Conservation (phyloP, 2,797 vertebrate species). For the Poeciliopsis paucimaculata region DNA sequence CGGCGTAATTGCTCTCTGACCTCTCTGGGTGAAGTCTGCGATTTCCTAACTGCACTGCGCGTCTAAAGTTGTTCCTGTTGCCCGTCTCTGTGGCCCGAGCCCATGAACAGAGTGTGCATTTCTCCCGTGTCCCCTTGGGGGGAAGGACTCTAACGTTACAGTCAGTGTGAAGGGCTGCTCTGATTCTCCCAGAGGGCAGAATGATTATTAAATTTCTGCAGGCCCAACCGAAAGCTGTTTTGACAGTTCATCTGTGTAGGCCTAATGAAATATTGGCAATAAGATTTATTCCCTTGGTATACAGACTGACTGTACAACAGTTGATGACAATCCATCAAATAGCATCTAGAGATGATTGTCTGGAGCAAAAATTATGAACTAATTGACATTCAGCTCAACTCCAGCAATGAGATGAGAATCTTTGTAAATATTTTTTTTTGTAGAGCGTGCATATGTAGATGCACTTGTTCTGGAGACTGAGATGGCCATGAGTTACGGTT, state of each 20-base stretch:
- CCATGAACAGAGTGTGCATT: not conserved
- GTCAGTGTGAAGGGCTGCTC: constrained; percentile 2
- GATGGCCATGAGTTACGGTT: not conserved
- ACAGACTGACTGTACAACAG: not conserved
- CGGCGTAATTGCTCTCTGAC: constrained; percentile 51
- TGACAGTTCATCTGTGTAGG: not conserved
- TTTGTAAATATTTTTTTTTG: not conserved
- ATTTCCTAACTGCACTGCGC: constrained; percentile 7
- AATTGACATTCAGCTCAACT: not conserved
- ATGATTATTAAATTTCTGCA: constrained; percentile 1
- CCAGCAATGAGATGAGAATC: not conserved
- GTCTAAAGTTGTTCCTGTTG: constrained; percentile 4
- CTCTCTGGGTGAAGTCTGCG: constrained; percentile 24
- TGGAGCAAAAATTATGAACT: not conserved
- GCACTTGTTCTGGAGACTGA: not conserved
- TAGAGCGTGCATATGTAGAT: not conserved
- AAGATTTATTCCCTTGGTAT: constrained; percentile 11
- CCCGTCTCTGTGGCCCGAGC: not conserved
- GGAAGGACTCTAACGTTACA: not conserved
- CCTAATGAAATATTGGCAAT: not conserved
- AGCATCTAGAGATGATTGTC: not conserved
- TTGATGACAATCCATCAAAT: constrained; percentile 6
- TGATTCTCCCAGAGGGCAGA: not conserved
- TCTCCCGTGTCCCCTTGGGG: not conserved
- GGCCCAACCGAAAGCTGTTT: not conserved